phyloP scores from a whole-genome alignment of 2,797 vertebrate genomes.

The Heliangelus exortis region DNA sequence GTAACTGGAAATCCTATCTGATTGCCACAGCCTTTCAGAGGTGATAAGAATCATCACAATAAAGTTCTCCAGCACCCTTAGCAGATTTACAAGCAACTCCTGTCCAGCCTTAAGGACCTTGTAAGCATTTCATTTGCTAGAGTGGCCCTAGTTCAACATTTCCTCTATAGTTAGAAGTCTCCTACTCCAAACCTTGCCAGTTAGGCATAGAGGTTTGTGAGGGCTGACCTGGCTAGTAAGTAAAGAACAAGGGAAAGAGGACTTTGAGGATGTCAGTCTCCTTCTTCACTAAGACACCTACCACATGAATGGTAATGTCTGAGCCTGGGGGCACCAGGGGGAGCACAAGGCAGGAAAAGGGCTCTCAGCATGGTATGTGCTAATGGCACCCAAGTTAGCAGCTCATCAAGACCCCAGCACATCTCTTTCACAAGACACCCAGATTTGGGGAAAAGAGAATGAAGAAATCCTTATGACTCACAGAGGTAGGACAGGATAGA shows the following conservation, averaged over 20 bases:
- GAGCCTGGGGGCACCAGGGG: accelerated
- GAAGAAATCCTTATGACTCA: not conserved
- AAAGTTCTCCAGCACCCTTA: not conserved
- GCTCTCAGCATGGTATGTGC: not conserved
- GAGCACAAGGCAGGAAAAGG: not conserved
- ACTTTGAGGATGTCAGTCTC: not conserved
- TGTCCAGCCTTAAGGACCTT: not conserved
- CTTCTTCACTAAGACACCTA: not conserved
- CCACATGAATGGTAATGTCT: not conserved
- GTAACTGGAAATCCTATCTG: not conserved
- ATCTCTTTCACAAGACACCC: not conserved
- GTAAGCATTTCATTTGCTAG: not conserved
- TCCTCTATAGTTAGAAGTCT: not conserved
- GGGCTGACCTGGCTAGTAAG: not conserved
- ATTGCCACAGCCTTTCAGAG: not conserved
- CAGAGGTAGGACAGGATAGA: not conserved
- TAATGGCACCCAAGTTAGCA: not conserved
- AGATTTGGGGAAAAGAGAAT: not conserved
- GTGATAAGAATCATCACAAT: not conserved
- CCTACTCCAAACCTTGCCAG: not conserved
- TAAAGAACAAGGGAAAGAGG: not conserved
- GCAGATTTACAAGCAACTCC: not conserved
- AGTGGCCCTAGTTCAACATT: not conserved
- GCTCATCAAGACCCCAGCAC: not conserved
- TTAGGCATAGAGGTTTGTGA: not conserved